Evolutionary conservation across 2,113 vertebrate genomes (phyloP), one percentile per base, ranked within the genome.

Genomic region (Oenanthe melanoleuca): DNA sequence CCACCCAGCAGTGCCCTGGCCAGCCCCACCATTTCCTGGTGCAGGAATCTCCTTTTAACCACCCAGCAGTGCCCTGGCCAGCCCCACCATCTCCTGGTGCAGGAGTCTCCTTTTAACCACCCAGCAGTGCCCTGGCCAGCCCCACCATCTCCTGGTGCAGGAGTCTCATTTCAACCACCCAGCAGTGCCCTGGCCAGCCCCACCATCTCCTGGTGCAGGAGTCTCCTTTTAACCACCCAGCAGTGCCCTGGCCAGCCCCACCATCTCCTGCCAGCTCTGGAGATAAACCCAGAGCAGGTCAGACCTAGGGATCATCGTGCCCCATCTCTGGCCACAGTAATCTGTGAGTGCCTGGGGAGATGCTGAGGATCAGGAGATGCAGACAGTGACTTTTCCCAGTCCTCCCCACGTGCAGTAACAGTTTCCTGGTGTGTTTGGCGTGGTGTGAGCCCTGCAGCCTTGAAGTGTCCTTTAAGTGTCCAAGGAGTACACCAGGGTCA

Each of bases 271-370:
- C 74, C 85, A 70, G 63, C 42, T 72, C 55, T 70, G 66, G 42
- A 93, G 93, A 91, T 94, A 95, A 96, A 25, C 26, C 63, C 40
- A 25, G 12, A 77, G 67, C 2, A 2, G 94, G 79, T 96, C 95
- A 94, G 66, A 17, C 4, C 2, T 4, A 25, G 42, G 85, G 88
- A 80, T 83, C 92, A 88, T 4, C 0, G 5, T 95, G 90, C 71
- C 92, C 95, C 1, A 4, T 50, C 71, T 86, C 71, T 42, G 60
- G 57, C 45, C 21, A 2, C 5, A 4, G 63, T 21, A 53, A 92
- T 82, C 70, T 65, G 31, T 53, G 42, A 56, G 24, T 14, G 20
- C 38, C 71, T 44, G 80, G 31, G 44, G 49, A 70, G 73, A 47
- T 71, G 60, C 64, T 87, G 45, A 59, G 75, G 61, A 64, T 26